phyloP scores from a whole-genome alignment of 2,113 vertebrate genomes.

The Connochaetes taurinus region DNA sequence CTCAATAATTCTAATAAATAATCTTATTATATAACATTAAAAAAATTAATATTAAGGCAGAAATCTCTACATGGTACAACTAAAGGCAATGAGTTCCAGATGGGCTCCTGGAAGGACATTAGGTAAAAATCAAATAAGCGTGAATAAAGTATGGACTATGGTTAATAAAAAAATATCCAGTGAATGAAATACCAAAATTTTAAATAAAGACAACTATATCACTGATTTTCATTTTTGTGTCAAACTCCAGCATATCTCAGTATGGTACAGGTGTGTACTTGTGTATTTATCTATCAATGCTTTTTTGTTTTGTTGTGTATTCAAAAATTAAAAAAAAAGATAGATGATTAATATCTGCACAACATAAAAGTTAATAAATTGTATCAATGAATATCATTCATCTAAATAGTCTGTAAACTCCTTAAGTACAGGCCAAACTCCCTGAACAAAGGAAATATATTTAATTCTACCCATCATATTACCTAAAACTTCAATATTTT shows the following conservation, averaged over 20 bases:
- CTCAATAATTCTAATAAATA: background rate
- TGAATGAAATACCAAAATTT: background rate
- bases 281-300: background rate
- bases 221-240: background rate
- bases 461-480: background rate
- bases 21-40: background rate
- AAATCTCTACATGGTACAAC: background rate
- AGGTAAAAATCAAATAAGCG: background rate
- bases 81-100: background rate
- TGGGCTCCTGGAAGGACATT: background rate
- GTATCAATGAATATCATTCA: background rate
- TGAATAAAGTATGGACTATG: background rate
- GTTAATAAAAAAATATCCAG: background rate
- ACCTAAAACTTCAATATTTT: background rate
- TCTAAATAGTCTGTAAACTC: background rate
- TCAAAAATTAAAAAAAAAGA: background rate
- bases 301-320: background rate
- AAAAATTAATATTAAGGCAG: background rate
- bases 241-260: background rate
- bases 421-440: background rate
- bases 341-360: background rate
- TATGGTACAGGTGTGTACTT: background rate
- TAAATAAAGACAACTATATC: background rate
- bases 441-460: background rate
- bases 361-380: background rate